Base-by-base conservation (phyloP, 2,888 invertebrate species). In the Phaonia tiefii region DNA sequence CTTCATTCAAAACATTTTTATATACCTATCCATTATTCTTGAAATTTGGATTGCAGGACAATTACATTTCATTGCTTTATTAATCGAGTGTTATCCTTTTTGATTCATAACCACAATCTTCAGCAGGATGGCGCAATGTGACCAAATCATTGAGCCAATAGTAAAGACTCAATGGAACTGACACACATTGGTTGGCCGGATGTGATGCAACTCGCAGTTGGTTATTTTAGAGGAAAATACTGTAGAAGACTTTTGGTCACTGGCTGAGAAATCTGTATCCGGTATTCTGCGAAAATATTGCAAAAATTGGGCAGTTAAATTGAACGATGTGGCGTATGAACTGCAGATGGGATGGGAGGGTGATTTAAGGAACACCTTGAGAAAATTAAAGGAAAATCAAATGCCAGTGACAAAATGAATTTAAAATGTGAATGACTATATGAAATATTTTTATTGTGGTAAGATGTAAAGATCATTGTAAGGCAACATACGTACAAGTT, bases 121-220 rank as follows among this genome's bases (percentile, higher is more conserved):
- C 22, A 69, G 54, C 69, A n/a, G 17, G 15, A 13, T 31, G 7
- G 22, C 17, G 44, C 44, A 44, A 44, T 46, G 22, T 54, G 8
- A 13, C 17, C 10, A 49, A 20, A 1, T 22, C 10, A 22, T 63
- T 63, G 42, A 63, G 42, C 8, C 11, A 15, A 39, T 39, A 22
- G n/a, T n/a, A n/a, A n/a, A n/a, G n/a, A n/a, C n/a, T 20, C 31
- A 31, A 8, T 8, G 31, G 3, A 31, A 5, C 63, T 20, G 22
- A 10, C 22, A 49, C 7, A n/a, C 10, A 2, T 20, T 11, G 7
- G 15, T 20, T 20, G 13, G 20, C 54, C 69, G 69, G 69, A 69
- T 69, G 69, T 56, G 54, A 42, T 56, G 69, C 54, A 54, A 56
- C n/a, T 10, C 69, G 4, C 69, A 54, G 54, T 69, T 39, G 69